phyloP scores from a whole-genome alignment of 2,888 invertebrate species.

The Drosophila imparisetae region DNA sequence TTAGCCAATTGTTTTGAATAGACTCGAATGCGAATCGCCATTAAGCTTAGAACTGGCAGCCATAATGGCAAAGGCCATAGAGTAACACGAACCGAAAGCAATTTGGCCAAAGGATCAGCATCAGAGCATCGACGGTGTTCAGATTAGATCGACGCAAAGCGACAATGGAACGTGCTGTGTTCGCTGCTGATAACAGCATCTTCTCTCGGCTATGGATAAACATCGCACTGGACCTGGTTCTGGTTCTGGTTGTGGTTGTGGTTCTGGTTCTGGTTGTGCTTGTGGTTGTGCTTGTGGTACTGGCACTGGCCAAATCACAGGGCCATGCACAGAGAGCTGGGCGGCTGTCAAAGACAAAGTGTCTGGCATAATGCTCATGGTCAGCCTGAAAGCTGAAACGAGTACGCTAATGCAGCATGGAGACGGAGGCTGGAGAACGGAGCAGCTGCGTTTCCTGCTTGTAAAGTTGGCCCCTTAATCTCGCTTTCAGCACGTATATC shows the following conservation, averaged over 20 bases:
- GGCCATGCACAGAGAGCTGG: constrained; percentile 6
- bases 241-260: not conserved
- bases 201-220: constrained; percentile 47
- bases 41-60: constrained; percentile 31
- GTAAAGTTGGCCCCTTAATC: constrained; percentile 74
- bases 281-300: not conserved
- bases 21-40: constrained; percentile 24
- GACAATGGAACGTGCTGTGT: constrained; percentile 77
- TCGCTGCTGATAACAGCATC: constrained; percentile 66
- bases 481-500: constrained; percentile 70
- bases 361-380: constrained; percentile 78
- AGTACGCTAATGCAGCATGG: constrained; percentile 41
- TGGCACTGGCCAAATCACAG: constrained; percentile 2
- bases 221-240: constrained; percentile 21
- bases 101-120: constrained; percentile 43
- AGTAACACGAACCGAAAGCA: constrained; percentile 8
- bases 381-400: constrained; percentile 72
- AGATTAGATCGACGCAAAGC: constrained; percentile 69
- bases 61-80: constrained; percentile 1
- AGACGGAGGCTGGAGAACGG: not conserved
- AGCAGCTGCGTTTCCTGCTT: constrained; percentile 70
- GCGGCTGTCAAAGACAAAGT: constrained; percentile 75
- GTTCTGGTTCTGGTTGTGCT: not conserved
- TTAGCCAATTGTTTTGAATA: not conserved
- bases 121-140: constrained; percentile 21